Base-by-base conservation (phyloP, 2,113 vertebrate species). In the Misgurnus mizolepis region DNA sequence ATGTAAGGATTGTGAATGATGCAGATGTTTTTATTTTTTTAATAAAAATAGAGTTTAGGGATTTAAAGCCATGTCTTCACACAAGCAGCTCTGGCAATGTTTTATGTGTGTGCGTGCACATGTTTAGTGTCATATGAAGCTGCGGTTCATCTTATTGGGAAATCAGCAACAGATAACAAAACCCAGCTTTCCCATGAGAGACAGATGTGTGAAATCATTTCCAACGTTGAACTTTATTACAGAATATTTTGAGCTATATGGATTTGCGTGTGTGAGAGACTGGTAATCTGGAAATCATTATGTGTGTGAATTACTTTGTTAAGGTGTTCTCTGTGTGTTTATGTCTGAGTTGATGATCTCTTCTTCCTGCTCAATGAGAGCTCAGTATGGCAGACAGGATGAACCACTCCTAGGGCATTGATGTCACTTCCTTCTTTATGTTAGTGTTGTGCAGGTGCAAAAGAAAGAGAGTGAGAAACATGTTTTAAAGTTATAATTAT, bases 321-420 rank as follows among this genome's bases (percentile, higher is more conserved):
- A 11, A 47, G 41, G 58, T 75, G 18, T 49, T 55, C 7, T 58
- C 15, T 58, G 40, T 75, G 17, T 73, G 53, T 73, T 27, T 58
- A 60, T 40, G 45, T 68, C 3, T 9, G 41, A 66, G 60, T 50
- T 86, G 80, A 84, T 80, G 80, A 78, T 78, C 77, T 50, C 67
- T 4, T 73, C 79, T 84, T 86, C 84, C 84, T 85, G 81, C 67
- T 55, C 9, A 82, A 73, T 82, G 18, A 80, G 65, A 79, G 22
- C 73, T 61, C 53, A 83, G 69, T 78, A 85, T 78, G 68, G 82
- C 53, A 86, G 82, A 80, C 82, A 78, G 85, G 85, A 86, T 82
- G 65, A 55, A 49, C 80, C 62, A 80, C 82, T 84, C 80, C 80
- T 71, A 45, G 50, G 67, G 47, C 76, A 64, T 58, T 85, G 83